Percentiles rank a stretch among this genome's conserved stretches.
Evolutionary conservation across 2,113 vertebrate species (phyloP).

Genomic region (Meleagris gallopavo): DNA sequence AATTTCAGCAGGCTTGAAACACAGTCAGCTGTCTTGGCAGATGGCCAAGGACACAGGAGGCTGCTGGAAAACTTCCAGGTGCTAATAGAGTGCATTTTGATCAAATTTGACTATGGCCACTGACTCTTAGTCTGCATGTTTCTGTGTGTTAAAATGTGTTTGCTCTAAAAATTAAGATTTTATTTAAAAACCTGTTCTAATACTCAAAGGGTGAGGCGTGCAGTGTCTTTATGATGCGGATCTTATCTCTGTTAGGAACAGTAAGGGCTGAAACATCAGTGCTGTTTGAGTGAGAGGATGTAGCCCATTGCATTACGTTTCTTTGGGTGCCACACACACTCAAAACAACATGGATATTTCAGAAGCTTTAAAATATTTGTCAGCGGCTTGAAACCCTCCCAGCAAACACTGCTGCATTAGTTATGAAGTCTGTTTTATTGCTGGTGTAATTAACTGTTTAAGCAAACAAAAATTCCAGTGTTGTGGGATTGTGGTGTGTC

Average conservation of each 20-base stretch:
- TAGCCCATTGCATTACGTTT: neutral
- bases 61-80: conserved; percentile 56
- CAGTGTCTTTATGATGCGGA: neutral
- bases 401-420: neutral
- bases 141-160: conserved; percentile 7
- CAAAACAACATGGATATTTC: neutral
- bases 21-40: conserved; percentile 35
- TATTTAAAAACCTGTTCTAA: neutral
- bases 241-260: neutral
- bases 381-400: neutral
- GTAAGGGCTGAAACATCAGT: neutral
- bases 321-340: neutral
- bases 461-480: neutral
- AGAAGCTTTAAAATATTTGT: conserved; percentile 16
- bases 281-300: neutral
- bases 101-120: conserved; percentile 46
- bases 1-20: conserved; percentile 57
- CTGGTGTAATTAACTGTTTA: conserved; percentile 1
- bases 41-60: neutral
- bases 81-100: conserved; percentile 62
- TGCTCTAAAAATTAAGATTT: conserved; percentile 13
- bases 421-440: neutral
- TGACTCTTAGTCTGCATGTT: neutral
- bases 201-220: neutral
- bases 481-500: neutral